phyloP scores from a whole-genome alignment of 2,888 invertebrate species.

The Acanthosepion pharaonis region DNA sequence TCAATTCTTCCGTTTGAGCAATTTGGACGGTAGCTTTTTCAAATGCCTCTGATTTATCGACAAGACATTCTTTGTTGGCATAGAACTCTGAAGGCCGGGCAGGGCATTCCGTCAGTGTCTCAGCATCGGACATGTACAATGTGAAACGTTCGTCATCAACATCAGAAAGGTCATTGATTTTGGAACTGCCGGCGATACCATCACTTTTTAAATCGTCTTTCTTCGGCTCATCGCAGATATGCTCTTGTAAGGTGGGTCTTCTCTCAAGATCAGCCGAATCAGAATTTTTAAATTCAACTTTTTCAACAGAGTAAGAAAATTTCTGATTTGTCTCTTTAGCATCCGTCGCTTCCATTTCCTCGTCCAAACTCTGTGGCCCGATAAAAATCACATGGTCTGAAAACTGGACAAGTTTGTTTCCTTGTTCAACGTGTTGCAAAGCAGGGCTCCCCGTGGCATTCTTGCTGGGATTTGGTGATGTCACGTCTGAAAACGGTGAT shows the following conservation, averaged over 20 bases:
- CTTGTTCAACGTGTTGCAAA: not conserved
- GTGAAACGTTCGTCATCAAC: not conserved
- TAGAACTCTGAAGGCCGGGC: not conserved
- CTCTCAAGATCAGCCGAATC: not conserved
- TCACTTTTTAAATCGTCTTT: not conserved
- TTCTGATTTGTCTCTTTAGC: not conserved
- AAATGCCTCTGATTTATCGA: too few relatives aligned
- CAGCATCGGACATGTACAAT: accelerated
- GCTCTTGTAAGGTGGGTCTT: not conserved
- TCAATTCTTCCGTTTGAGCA: not conserved
- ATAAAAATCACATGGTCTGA: not conserved
- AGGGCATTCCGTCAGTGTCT: not conserved
- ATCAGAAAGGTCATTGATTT: not conserved
- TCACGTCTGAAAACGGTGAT: not conserved
- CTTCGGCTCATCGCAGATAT: not conserved
- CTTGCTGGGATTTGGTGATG: not conserved
- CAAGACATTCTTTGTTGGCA: not conserved
- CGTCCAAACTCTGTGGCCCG: not conserved
- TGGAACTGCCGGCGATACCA: not conserved
- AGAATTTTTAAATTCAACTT: not conserved
- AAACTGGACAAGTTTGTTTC: not conserved
- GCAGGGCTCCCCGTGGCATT: not conserved
- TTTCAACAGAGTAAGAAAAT: not conserved
- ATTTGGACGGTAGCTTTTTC: not conserved
- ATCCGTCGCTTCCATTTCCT: not conserved